These are phyloP conservation scores for Hafferia zeledoni DNA, from an alignment of 2,797 vertebrate genomes.

Conservation along the genomic window DNA sequence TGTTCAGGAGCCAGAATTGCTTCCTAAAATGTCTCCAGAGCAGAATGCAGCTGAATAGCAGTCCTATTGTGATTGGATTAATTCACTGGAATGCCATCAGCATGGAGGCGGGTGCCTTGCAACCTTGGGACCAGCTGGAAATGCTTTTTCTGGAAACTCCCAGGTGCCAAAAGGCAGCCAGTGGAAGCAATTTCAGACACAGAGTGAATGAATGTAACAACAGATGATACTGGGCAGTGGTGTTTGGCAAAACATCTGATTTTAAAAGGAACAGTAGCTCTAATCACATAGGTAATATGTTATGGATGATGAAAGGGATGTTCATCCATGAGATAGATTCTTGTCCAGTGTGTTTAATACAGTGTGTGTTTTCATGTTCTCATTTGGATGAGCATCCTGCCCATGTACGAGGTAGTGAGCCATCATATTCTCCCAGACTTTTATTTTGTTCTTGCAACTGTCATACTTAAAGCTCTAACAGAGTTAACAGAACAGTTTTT, in stretches of 20 bases:
- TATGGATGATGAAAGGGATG: not conserved
- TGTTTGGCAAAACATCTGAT: constrained; percentile 21
- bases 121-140: constrained; percentile 50
- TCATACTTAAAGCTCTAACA: not conserved
- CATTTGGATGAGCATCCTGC: not conserved
- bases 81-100: constrained; percentile 31
- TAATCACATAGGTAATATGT: not conserved
- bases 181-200: constrained; percentile 41
- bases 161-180: constrained; percentile 47
- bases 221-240: not conserved
- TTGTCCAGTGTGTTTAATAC: not conserved
- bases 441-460: not conserved
- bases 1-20: not conserved
- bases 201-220: constrained; percentile 35
- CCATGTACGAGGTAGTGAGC: not conserved
- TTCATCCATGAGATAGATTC: not conserved
- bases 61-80: constrained; percentile 10
- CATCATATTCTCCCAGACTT: not conserved
- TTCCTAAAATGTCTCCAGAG: constrained; percentile 25
- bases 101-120: constrained; percentile 1
- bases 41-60: constrained; percentile 27
- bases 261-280: constrained; percentile 1
- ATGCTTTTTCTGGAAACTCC: constrained; percentile 36
- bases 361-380: not conserved
- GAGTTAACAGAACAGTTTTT: not conserved